phyloP scores from a whole-genome alignment of 1,140 invertebrate species.

The Chrysopa pallens region DNA sequence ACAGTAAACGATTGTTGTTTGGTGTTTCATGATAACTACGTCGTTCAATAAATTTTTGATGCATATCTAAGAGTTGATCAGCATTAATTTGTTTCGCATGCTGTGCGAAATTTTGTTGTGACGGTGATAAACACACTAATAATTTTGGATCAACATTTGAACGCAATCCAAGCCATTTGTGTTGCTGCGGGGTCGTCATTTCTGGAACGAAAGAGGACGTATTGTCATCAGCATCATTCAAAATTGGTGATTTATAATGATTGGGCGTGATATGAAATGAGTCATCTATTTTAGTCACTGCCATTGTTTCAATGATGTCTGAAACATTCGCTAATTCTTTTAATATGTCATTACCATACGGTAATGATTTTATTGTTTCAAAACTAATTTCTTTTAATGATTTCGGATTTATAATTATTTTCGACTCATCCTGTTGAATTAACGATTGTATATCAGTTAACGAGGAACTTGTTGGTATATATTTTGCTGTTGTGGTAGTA shows the following conservation, averaged over 20 bases:
- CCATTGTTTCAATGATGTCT: slow-evolving; percentile 31
- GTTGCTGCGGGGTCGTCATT: slow-evolving; percentile 20
- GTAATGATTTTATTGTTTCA: slow-evolving; percentile 37
- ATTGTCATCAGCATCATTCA: slow-evolving; percentile 10
- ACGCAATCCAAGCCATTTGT: slow-evolving; percentile 33
- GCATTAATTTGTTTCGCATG: slow-evolving; percentile 25
- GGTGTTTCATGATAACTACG: slow-evolving; percentile 32
- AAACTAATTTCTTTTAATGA: slow-evolving; percentile 36
- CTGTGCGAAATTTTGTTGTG: slow-evolving; percentile 35
- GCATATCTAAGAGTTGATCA: slow-evolving; percentile 42
- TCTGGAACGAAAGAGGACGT: slow-evolving; percentile 11
- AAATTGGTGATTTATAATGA: slow-evolving; percentile 5
- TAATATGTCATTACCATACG: slow-evolving; percentile 41
- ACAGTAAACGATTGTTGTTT: slow-evolving; percentile 26
- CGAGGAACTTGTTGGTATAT: slow-evolving; percentile 21
- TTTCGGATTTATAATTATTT: slow-evolving; percentile 10
- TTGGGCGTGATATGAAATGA: slow-evolving; percentile 18
- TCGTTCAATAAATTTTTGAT: slow-evolving; percentile 44
- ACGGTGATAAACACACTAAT: slow-evolving; percentile 49
- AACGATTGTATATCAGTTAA: slow-evolving; percentile 20
- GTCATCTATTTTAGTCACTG: slow-evolving; percentile 5
- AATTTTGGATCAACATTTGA: slow-evolving; percentile 34
- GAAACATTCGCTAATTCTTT: slow-evolving; percentile 44
- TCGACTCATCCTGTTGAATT: slow-evolving; percentile 14
- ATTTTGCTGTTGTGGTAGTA: slow-evolving; percentile 32